Evolutionary conservation across 2,797 vertebrate species (phyloP), one percentile per base, ranked within the genome.

Genomic region (Argyrosomus regius): DNA sequence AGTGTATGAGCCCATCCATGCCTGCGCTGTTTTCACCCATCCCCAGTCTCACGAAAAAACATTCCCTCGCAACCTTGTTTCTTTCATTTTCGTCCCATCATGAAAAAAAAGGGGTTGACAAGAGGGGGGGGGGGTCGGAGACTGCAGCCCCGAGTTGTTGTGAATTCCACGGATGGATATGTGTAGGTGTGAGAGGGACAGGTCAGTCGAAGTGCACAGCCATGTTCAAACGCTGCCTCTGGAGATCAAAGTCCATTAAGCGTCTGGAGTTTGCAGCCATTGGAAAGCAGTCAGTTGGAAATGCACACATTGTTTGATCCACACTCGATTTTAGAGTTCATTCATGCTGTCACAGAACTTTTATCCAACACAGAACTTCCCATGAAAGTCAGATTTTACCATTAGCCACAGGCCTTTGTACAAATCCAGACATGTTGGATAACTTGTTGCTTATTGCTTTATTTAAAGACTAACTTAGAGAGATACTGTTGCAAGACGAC

Each of bases 161-260:
- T 84, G 72, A 81, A 78, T 72, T 74, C 63, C 56, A 58, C 22
- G 35, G 26, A 68, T 84, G 74, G 53, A 67, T 81, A 45, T 63
- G 66, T 81, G 83, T 84, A 86, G 87, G 89, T 87, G 87, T 90
- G 60, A 66, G 53, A 69, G 65, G 62, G 43, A 66, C 77, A 63
- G 63, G 69, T 66, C n/a, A 58, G 71, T 69, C 14, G 5, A 63
- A 83, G 75, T 59, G 39, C 67, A 73, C 46, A 5, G 72, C 70
- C 50, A 16, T 12, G 66, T 79, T 85, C 77, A 69, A 83, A 82
- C 79, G 52, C 48, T 48, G 75, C 60, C 49, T 54, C n/a, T 53
- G 53, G 12, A 78, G 74, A 63, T 90, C 77, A 84, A 84, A 84
- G 56, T 71, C 75, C 66, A 35, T 62, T 64, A 46, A 24, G 26